A percentile compares a stretch with the other conserved stretches of the same genome.
Conservation (phyloP, 2,797 vertebrate species). For the Danio tinwini region DNA sequence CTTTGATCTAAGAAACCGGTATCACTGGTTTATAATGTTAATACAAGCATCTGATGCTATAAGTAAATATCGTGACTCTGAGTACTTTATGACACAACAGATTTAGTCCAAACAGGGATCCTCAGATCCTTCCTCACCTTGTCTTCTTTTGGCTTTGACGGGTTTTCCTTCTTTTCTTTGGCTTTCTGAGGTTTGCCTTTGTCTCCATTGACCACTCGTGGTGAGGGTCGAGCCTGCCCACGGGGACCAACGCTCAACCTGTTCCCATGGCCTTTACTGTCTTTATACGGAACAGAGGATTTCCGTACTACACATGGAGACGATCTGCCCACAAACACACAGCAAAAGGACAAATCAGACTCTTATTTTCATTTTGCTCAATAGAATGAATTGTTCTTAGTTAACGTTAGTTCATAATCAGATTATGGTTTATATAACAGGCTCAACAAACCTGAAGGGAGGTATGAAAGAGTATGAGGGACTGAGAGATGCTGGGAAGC, state of each 20-base stretch:
- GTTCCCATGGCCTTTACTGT: conserved; percentile 84
- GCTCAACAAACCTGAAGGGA: not conserved
- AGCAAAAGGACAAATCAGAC: not conserved
- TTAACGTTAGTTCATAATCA: conserved; percentile 18
- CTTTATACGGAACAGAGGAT: conserved; percentile 82
- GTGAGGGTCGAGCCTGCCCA: conserved; percentile 81
- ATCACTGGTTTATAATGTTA: conserved; percentile 51
- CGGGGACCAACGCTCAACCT: conserved; percentile 80
- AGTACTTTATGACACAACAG: not conserved
- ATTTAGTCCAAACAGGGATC: conserved; percentile 24
- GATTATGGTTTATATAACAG: conserved; percentile 35
- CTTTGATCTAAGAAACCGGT: conserved; percentile 59
- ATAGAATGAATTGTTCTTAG: not conserved
- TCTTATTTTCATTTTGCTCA: not conserved
- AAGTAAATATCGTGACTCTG: conserved; percentile 42
- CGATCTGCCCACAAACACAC: conserved; percentile 72
- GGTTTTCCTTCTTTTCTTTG: conserved; percentile 88
- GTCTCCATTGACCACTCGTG: conserved; percentile 83
- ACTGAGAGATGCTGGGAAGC: not conserved
- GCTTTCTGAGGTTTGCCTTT: conserved; percentile 80
- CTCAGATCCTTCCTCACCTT: conserved; percentile 79
- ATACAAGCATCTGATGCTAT: conserved; percentile 57
- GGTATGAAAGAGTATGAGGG: not conserved
- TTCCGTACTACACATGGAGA: conserved; percentile 87
- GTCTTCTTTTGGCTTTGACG: conserved; percentile 88